A percentile compares a stretch with the other conserved stretches of the same genome.
Evolutionary conservation across 2,113 vertebrate genomes (phyloP).

Genomic region (Rhinolophus ferrumequinum): DNA sequence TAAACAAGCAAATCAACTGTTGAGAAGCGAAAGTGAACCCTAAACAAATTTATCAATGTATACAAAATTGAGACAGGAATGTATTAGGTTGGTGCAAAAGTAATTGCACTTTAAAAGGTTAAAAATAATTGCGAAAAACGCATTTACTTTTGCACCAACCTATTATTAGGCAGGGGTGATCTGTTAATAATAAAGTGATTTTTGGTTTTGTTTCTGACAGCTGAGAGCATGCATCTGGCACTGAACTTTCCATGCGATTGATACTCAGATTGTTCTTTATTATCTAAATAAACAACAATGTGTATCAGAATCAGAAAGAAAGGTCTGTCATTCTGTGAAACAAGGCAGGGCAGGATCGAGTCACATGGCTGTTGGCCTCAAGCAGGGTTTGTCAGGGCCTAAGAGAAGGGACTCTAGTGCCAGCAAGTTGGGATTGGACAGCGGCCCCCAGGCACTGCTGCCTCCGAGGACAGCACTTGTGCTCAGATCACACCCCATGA

Average conservation of each 20-base stretch:
- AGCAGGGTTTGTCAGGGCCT: background rate
- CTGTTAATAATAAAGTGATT: background rate
- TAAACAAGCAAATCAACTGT: constrained; percentile 62
- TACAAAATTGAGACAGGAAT: constrained; percentile 1
- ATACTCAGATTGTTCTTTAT: constrained; percentile 20
- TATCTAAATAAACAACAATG: constrained; percentile 18
- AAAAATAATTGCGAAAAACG: no score
- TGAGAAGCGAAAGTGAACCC: constrained; percentile 59
- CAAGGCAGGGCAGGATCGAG: background rate
- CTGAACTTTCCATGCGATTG: background rate
- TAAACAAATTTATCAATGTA: constrained; percentile 35
- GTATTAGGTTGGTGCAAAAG: background rate
- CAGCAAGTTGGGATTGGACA: background rate
- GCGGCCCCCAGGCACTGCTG: background rate
- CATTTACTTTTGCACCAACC: no score
- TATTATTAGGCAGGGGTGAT: background rate
- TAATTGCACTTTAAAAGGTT: no score
- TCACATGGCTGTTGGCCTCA: background rate
- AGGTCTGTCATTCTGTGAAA: background rate
- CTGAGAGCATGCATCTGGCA: background rate
- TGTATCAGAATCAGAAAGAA: background rate
- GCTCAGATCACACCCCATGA: constrained; percentile 37
- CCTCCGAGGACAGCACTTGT: background rate
- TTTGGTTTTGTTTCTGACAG: background rate
- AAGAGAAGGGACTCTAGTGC: no score